Evolutionary conservation across 2,888 invertebrate species (phyloP), one percentile per base, ranked within the genome.

Genomic region (Galerucella nymphaeae): DNA sequence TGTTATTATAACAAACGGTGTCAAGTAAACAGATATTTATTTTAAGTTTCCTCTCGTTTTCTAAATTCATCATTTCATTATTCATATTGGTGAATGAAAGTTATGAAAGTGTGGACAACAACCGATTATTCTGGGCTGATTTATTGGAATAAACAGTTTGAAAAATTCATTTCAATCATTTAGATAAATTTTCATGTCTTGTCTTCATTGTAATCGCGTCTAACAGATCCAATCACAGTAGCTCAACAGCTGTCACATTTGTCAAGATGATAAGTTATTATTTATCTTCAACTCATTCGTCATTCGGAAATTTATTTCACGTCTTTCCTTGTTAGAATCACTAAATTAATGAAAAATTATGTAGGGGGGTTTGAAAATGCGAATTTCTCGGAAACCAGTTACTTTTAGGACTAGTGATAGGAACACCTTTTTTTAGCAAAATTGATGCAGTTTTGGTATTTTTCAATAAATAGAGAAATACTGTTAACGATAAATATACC

Each of bases 231-330:
- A 69, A 62, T 69, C 53, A 50, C 69, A 53, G 69, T 63, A 69
- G 69, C 69, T 62, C 38, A 30, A 20, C 38, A 50, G 61, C 69
- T 63, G 69, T 69, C 69, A 48, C 42, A 69, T 69, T 69, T 69
- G 69, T 69, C 69, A 69, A 69, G 53, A 53, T 53, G 53, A 53
- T 53, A 9, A 53, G 53, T 53, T 9, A 16, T 10, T 53, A 16
- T 10, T 18, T 10, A 18, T 14, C 11, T 45, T 53, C 10, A 53
- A 18, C 16, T 18, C 53, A 18, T 53, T 53, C n/a, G 10, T 53
- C 53, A 53, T 18, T n/a, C 6, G 48, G n/a, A 48, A 48, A 48
- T n/a, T n/a, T 48, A 48, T 48, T 45, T 14, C 9, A 45, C 45
- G 14, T 45, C 13, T 45, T 11, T 13, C 13, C 11, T 4, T 42